These are phyloP conservation scores for Homarus americanus DNA, from an alignment of 1,140 invertebrate species.

Conservation along the genomic window DNA sequence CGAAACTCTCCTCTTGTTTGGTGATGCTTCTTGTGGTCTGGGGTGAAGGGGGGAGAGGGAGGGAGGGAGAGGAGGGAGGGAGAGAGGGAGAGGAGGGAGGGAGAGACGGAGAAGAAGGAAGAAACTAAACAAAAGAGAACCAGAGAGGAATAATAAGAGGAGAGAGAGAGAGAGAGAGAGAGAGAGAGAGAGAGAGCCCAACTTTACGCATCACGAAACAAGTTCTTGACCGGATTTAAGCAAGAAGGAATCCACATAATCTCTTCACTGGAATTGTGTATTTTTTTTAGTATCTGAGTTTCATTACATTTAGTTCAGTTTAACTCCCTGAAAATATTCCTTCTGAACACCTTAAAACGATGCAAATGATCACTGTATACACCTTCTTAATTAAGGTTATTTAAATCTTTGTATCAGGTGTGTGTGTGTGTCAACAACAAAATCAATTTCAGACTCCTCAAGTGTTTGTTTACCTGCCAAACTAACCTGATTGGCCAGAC, in stretches of 20 bases:
- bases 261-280: neutral
- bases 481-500: neutral
- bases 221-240: neutral
- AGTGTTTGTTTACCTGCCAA: no score
- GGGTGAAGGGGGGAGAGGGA: no score
- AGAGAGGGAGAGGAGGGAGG: no score
- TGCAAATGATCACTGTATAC: neutral
- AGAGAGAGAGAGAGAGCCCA: no score
- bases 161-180: neutral
- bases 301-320: neutral
- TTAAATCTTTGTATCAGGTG: no score
- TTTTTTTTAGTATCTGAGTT: neutral
- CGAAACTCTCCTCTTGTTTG: no score
- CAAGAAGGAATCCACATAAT: neutral
- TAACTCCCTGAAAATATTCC: neutral
- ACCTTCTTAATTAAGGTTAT: no score
- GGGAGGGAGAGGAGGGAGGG: no score
- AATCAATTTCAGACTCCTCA: no score
- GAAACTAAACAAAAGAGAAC: neutral
- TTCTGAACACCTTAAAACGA: neutral
- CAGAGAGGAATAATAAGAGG: neutral
- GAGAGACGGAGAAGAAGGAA: neutral
- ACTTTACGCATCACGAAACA: neutral
- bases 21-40: no score
- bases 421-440: no score